Evolutionary conservation across 2,888 invertebrate species (phyloP).

Genomic region (Epinotia nisella): DNA sequence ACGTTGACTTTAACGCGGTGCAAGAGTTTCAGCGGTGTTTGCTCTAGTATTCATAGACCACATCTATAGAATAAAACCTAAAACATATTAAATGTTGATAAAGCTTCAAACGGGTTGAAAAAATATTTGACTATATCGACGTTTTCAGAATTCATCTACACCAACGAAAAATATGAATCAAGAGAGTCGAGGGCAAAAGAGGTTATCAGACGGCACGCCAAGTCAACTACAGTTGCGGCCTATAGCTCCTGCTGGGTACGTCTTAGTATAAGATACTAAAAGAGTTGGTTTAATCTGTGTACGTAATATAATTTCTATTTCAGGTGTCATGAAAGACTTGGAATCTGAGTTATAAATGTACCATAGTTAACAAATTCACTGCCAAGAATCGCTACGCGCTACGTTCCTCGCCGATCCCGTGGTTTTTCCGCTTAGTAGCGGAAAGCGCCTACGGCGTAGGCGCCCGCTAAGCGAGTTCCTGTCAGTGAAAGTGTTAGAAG

Average conservation of each 20-base stretch:
- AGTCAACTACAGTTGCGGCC: constrained; percentile 77
- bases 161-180: constrained; percentile 69
- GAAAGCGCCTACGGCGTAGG: too few relatives aligned
- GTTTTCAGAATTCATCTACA: constrained; percentile 68
- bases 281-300: background rate
- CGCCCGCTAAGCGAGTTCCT: too few relatives aligned
- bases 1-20: too few relatives aligned
- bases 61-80: background rate
- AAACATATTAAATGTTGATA: too few relatives aligned
- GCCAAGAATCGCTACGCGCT: too few relatives aligned
- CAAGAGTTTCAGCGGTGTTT: background rate
- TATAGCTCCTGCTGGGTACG: constrained; percentile 80
- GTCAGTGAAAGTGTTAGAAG: background rate
- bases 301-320: constrained; percentile 17
- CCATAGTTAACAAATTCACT: too few relatives aligned
- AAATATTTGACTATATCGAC: background rate
- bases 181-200: constrained; percentile 74
- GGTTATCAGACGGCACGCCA: constrained; percentile 78
- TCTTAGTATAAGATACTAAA: constrained; percentile 33
- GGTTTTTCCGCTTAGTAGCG: too few relatives aligned
- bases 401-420: too few relatives aligned
- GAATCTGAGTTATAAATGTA: constrained; percentile 3
- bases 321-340: constrained; percentile 43
- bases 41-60: background rate
- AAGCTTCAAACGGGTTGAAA: too few relatives aligned